Evolutionary conservation across 30 jellyfish, hydroid and myxozoan species (phyloP), one percentile per base, ranked within the genome.

Genomic region (Aurelia sp.): DNA sequence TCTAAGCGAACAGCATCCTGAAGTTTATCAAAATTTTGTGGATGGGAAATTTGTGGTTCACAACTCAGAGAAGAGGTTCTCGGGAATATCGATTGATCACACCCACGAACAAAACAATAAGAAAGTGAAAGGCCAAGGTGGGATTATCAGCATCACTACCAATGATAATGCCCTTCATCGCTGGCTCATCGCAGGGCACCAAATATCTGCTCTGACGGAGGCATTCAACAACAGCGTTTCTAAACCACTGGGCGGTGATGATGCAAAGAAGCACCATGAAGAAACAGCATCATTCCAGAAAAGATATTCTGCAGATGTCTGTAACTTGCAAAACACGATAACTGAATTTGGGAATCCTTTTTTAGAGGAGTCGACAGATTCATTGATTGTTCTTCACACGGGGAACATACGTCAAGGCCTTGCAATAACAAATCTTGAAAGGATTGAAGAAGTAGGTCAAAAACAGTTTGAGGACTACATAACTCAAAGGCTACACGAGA

Each of bases 101-200:
- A 74, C 91, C 58, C 84, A 76, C 78, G 80, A 76, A 27, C 87
- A 76, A 27, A 76, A 57, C 82, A 76, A 76, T 27, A 76, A 63
- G 30, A 48, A 47, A 52, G 75, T 11, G 65, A 81, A 67, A 67
- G 91, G 86, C 52, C 21, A 81, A 8, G 77, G 91, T 44, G 86
- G 85, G 55, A 64, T 64, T 17, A 47, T 64, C 58, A 41, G 86
- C 20, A 63, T 81, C 12, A 65, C 91, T 9, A 17, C 21, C 60
- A 68, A 81, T 81, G 74, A 24, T 76, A 58, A 40, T 75, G 89
- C 89, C 44, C 82, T 78, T 18, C 60, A 58, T 59, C 88, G 88
- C 84, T 78, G 89, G 89, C 84, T 78, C 85, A 40, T 63, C 65
- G 35, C 89, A 78, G 89, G 89, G 12, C 89, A 84, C 61, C 83